These are phyloP conservation scores for Lapara coniferarum DNA, from an alignment of 2,888 invertebrate genomes.

Conservation along the genomic window DNA sequence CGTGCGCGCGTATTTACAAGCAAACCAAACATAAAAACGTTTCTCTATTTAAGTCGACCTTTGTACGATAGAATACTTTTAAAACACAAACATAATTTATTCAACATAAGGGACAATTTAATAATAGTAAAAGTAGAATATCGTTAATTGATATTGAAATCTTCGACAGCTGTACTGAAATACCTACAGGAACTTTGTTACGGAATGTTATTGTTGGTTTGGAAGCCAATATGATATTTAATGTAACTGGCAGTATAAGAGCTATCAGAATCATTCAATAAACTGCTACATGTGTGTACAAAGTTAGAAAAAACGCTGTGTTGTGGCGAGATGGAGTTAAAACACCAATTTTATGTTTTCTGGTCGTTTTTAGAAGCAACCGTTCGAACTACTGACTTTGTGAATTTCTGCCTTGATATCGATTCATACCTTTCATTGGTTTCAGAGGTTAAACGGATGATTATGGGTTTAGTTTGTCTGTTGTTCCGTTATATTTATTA, in stretches of 20 bases:
- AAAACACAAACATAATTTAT: too few species aligned
- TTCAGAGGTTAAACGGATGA: too few species aligned
- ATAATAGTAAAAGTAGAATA: neutral
- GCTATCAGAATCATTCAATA: conserved; percentile 39
- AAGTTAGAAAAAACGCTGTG: neutral
- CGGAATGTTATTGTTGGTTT: conserved; percentile 13
- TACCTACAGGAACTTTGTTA: conserved; percentile 2
- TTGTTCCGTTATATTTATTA: too few species aligned
- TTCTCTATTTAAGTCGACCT: too few species aligned
- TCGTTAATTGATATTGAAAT: conserved; percentile 1
- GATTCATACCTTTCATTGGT: too few species aligned
- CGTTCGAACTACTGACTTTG: too few species aligned
- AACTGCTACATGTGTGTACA: conserved; percentile 35
- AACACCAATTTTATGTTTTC: neutral
- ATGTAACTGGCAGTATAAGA: conserved; percentile 24
- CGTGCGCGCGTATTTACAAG: too few species aligned
- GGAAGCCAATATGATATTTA: conserved; percentile 12
- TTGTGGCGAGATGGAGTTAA: neutral
- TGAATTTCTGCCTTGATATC: too few species aligned
- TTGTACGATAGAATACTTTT: too few species aligned
- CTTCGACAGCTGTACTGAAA: conserved; percentile 10
- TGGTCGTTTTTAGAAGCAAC: neutral
- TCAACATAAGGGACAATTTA: neutral
- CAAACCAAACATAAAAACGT: too few species aligned
- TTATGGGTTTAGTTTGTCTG: too few species aligned